These are phyloP conservation scores for Callithrix jacchus DNA, from an alignment of 2,113 vertebrate species.

Conservation along the genomic window DNA sequence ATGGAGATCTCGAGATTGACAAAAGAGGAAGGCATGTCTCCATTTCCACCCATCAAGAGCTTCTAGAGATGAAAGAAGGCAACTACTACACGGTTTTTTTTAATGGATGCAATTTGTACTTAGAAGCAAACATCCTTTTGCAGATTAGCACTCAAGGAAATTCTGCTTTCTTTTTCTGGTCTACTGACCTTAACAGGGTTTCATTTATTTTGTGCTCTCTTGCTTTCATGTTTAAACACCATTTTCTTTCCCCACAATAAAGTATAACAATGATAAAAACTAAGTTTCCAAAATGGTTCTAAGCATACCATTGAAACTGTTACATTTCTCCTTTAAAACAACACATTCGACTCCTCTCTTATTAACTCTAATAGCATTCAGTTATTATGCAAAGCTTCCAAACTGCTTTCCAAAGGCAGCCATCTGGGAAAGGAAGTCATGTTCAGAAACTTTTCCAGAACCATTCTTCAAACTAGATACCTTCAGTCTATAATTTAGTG, in stretches of 20 bases:
- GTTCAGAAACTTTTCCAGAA: not conserved
- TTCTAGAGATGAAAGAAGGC: not conserved
- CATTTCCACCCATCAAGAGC: not conserved
- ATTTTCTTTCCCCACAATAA: not conserved
- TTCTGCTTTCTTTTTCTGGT: not conserved
- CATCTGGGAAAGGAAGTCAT: not conserved
- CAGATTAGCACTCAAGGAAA: not conserved
- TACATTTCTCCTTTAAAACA: not conserved
- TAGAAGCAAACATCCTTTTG: not conserved
- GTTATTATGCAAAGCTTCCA: not conserved
- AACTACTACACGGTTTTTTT: not conserved
- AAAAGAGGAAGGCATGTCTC: not conserved
- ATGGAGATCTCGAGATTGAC: not conserved
- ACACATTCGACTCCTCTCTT: not conserved
- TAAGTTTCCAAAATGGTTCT: slow-evolving; percentile 15
- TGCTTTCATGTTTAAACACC: slow-evolving; percentile 6
- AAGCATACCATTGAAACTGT: not conserved
- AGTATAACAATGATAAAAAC: slow-evolving; percentile 16
- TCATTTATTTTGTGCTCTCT: slow-evolving; percentile 22
- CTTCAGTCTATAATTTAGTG: not conserved
- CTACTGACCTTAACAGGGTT: slow-evolving; percentile 10
- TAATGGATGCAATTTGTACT: not conserved
- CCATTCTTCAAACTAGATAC: not conserved
- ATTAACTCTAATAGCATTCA: not conserved
- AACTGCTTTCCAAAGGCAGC: not conserved